Evolutionary conservation across 2,113 vertebrate genomes (phyloP), one percentile per base, ranked within the genome.

Genomic region (Corapipo altera): DNA sequence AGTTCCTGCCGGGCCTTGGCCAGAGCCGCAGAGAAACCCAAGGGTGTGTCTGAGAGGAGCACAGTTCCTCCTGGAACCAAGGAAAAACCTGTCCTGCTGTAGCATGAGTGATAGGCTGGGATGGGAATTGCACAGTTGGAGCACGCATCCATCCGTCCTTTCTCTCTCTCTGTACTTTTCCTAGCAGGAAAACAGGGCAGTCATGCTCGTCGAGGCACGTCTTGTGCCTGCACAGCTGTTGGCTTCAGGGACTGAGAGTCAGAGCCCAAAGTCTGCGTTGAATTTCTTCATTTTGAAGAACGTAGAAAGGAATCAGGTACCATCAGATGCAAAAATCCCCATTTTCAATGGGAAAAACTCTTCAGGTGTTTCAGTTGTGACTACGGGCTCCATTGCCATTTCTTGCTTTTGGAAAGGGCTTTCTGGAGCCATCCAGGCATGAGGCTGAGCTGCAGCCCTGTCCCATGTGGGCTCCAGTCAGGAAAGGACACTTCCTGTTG

Each of bases 31-130:
- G 62, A 75, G 90, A 51, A 61, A 14, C 18, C 69, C 17, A 24
- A 12, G 48, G 9, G 44, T 35, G 33, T 39, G 19, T 27, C 41
- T 76, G 72, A n/a, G 49, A 35, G 65, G 2, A 4, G 33, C 74
- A 48, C 5, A 9, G 16, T 28, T 59, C 62, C 82, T 65, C 41
- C 67, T 65, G 72, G 39, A 86, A 14, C 71, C 8, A 8, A 39
- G 46, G 32, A 18, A 39, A 64, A 78, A 20, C 37, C 35, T 39
- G 52, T n/a, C 39, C 49, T 59, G 65, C 43, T 0, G 0, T 66
- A 8, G 24, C 1, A 2, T 30, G 81, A 44, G 70, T 0, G 0
- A 5, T 13, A 23, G 9, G 0, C 12, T 54, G 44, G 71, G 66
- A 7, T 39, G n/a, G 54, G 62, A 54, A 27, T 1, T 3, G 21